Percentiles rank a stretch among this genome's conserved stretches.
phyloP scores from a whole-genome alignment of 2,888 invertebrate species.

The Scaeva pyrastri region DNA sequence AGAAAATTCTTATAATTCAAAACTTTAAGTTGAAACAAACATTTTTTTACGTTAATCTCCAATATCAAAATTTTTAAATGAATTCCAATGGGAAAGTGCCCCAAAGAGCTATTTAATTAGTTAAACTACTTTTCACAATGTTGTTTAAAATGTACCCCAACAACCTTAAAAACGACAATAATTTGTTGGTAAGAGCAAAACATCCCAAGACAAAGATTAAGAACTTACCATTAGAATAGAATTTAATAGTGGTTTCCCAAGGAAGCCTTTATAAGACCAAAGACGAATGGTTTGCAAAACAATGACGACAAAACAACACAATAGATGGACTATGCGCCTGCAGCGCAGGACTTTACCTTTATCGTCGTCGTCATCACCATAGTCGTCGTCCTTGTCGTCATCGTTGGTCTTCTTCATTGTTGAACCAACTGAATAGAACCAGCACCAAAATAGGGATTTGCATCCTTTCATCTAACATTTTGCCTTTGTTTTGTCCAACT shows the following conservation, averaged over 20 bases:
- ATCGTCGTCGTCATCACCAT: not conserved
- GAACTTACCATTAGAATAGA: conserved; percentile 23
- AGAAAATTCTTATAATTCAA: too few relatives aligned
- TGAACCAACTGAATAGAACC: not conserved
- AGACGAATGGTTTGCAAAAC: conserved; percentile 11
- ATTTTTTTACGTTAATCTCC: too few relatives aligned
- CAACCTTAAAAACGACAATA: not conserved
- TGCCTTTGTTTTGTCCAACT: not conserved
- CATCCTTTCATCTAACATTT: conserved; percentile 12
- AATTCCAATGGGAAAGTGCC: too few relatives aligned
- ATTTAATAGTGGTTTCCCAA: conserved; percentile 38
- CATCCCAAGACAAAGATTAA: conserved; percentile 32
- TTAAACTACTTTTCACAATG: too few relatives aligned
- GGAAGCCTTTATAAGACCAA: conserved; percentile 16
- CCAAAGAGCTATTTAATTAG: too few relatives aligned
- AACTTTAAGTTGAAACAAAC: too few relatives aligned
- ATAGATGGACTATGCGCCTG: conserved; percentile 24
- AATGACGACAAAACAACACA: conserved; percentile 12
- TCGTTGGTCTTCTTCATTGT: not conserved
- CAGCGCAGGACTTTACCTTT: not conserved
- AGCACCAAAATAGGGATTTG: not conserved
- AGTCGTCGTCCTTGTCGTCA: not conserved
- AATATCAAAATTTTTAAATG: too few relatives aligned
- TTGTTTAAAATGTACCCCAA: too few relatives aligned
- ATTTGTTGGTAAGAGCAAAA: conserved; percentile 12